Conservation (phyloP, 1,140 invertebrate genomes). For the Berghia stephanieae region DNA sequence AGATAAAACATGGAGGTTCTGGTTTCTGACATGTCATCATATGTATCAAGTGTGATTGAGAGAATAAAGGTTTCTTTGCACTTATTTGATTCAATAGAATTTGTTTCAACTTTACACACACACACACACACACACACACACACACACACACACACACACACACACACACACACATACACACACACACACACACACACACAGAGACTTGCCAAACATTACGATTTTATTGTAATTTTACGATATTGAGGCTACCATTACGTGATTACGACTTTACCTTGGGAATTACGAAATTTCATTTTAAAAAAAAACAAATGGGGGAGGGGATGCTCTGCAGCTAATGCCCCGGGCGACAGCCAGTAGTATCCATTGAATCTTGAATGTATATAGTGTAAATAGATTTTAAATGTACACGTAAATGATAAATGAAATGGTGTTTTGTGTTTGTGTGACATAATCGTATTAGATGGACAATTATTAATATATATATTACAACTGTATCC, state of each 20-base stretch:
- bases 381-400: background rate
- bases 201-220: no score
- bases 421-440: no score
- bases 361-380: background rate
- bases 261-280: background rate
- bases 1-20: background rate
- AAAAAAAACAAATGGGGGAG: background rate
- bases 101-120: background rate
- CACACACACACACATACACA: background rate
- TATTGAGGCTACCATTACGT: no score
- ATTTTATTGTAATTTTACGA: no score
- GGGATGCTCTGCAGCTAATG: no score
- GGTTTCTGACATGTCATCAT: background rate
- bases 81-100: background rate
- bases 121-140: slow-evolving; percentile 11
- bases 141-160: slow-evolving; percentile 11
- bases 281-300: background rate
- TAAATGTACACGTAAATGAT: no score
- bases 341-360: no score
- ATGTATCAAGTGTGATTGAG: no score
- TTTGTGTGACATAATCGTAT: no score
- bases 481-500: background rate
- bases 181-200: background rate
- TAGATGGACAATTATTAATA: no score
- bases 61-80: no score